phyloP scores from a whole-genome alignment of 2,113 vertebrate genomes.

The Indicator maculatus region DNA sequence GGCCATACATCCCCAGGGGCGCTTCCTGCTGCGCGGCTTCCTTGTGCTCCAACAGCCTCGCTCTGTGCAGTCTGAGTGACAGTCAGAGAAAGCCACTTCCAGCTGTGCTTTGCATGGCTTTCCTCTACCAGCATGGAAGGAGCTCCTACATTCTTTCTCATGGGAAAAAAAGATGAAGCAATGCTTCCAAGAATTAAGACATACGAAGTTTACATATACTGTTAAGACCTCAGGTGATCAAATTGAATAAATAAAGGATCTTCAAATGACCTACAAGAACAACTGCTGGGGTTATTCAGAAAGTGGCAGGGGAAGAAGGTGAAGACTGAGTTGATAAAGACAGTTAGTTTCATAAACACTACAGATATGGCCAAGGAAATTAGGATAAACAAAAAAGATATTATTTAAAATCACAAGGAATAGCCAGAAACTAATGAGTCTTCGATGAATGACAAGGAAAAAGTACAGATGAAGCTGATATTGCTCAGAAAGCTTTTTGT shows the following conservation, averaged over 20 bases:
- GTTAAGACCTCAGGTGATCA: neutral
- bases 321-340: neutral
- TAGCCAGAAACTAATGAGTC: neutral
- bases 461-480: slow-evolving; percentile 42
- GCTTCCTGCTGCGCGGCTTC: neutral
- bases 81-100: neutral
- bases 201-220: neutral
- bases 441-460: neutral
- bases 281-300: neutral
- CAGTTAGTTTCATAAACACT: neutral
- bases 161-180: neutral
- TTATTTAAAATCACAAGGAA: neutral
- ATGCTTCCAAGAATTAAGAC: neutral
- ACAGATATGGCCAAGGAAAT: neutral
- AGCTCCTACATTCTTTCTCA: neutral
- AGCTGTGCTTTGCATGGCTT: neutral
- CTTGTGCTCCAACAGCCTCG: accelerated
- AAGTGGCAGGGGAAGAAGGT: neutral
- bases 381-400: neutral
- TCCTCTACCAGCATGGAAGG: neutral
- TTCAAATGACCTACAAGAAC: neutral
- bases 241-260: neutral
- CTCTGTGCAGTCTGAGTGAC: accelerated
- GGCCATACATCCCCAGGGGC: neutral
- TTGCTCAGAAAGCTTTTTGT: neutral